Percentiles rank a stretch among this genome's conserved stretches.
Evolutionary conservation across 2,888 invertebrate genomes (phyloP).

Genomic region (Heliconius charithonia): DNA sequence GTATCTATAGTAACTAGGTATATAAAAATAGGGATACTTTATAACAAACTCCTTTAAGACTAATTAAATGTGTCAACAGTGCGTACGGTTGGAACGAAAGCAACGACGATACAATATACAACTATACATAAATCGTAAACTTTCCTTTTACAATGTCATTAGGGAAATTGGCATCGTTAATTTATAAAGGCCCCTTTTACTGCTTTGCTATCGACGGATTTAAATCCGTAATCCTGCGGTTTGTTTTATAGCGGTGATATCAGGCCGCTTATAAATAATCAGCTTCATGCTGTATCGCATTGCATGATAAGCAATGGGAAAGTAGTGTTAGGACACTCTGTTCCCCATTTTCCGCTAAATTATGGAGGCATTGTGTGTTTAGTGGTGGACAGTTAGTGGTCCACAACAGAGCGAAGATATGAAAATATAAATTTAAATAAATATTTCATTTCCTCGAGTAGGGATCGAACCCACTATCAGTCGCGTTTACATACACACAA

Average conservation of each 20-base stretch:
- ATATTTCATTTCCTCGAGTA: too few species aligned
- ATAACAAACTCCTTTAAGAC: slow-evolving; percentile 12
- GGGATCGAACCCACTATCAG: too few species aligned
- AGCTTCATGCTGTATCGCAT: too few species aligned
- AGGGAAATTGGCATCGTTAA: slow-evolving; percentile 81
- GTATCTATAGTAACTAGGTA: neutral
- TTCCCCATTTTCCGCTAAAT: too few species aligned
- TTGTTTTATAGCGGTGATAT: slow-evolving; percentile 78
- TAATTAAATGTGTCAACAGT: slow-evolving; percentile 20
- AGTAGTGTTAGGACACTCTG: too few species aligned
- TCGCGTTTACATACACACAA: too few species aligned
- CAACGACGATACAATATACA: slow-evolving; percentile 43
- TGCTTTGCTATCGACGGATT: slow-evolving; percentile 77
- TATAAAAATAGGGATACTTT: neutral
- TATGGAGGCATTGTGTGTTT: too few species aligned
- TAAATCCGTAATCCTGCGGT: slow-evolving; percentile 79
- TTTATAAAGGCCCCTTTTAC: slow-evolving; percentile 77
- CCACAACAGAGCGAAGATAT: too few species aligned
- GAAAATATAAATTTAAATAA: too few species aligned
- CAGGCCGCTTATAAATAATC: slow-evolving; percentile 62
- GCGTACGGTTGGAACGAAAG: slow-evolving; percentile 25
- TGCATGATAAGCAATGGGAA: too few species aligned
- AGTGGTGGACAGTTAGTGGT: too few species aligned
- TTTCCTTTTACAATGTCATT: slow-evolving; percentile 82
- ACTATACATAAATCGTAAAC: slow-evolving; percentile 74